Base-by-base conservation (phyloP, 2,888 invertebrate genomes). In the Pomacea canaliculata region DNA sequence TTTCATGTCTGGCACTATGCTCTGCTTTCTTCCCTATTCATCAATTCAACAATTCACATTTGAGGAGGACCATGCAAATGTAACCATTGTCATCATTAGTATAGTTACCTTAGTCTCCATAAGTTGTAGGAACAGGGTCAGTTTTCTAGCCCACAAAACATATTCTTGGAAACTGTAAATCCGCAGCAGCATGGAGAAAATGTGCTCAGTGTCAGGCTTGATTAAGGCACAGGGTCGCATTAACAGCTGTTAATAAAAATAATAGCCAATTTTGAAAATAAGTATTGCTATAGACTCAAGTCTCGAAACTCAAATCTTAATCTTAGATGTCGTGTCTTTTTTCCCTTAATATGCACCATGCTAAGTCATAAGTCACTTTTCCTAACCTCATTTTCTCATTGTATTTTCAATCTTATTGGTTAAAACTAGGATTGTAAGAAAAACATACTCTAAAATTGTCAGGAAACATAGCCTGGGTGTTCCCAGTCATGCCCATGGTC, bases 191-290 rank as follows among this genome's bases (percentile, higher is more conserved):
- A 85, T 82, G 67, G 89, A 87, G 19, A 87, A 78, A 51, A 89
- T 85, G 37, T 83, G 80, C 70, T 83, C 80, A 46, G 78, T 74
- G 80, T 90, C 89, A 51, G 90, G 90, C 49, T 83, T 74, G 9
- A 90, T 84, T 83, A 90, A 77, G 23, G 89, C 88, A 83, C 88
- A 89, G 0, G 89, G 89, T 70, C 90, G 83, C 85, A 90, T 84
- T 77, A 87, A 79, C 49, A 85, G 72, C 89, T 89, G 82, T 7
- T 82, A 78, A 59, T n/a, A 69, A 46, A 72, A 63, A 60, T 16
- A 63, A 46, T 46, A 62, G 19, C n/a, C 48, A 46, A 37, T 18
- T n/a, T 27, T 59, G 1, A 62, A 49, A 62, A 18, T 60, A 27
- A 23, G 16, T 19, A 49, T 37, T 23, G n/a, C 18, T 37, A 8